Conservation (phyloP, 2,113 vertebrate genomes). For the Prionailurus bengalensis region DNA sequence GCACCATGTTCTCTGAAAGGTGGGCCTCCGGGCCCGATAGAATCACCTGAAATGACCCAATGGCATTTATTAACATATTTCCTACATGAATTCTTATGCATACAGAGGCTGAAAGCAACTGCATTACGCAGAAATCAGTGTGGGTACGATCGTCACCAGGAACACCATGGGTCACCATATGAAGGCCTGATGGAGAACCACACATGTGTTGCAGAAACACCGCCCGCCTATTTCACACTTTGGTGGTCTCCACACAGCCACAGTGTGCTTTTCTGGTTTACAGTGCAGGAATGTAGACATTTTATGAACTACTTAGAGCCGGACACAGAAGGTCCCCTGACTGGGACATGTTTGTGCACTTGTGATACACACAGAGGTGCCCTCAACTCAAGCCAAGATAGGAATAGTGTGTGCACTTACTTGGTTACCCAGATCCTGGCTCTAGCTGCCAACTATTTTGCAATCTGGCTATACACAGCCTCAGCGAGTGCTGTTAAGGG, state of each 20-base stretch:
- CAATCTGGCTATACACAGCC: not conserved
- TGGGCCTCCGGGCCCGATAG: not conserved
- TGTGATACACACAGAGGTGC: not conserved
- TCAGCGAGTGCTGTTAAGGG: too few species aligned
- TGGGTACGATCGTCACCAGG: accelerated
- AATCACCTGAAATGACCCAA: too few species aligned
- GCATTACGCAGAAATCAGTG: not conserved
- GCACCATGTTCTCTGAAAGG: not conserved
- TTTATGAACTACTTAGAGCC: not conserved
- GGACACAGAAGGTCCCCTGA: not conserved
- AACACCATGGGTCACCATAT: not conserved
- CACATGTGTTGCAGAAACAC: not conserved
- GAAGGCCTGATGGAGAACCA: too few species aligned
- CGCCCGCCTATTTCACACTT: not conserved
- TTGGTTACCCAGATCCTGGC: too few species aligned
- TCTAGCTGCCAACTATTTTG: not conserved
- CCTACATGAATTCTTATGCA: not conserved
- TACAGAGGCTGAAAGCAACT: not conserved
- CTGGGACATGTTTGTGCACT: not conserved
- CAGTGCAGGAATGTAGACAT: not conserved
- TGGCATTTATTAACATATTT: not conserved
- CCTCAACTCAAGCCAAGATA: not conserved
- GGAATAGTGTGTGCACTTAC: not conserved
- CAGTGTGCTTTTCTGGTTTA: not conserved
- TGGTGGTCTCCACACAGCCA: not conserved